These are phyloP conservation scores for Heterohyrax brucei DNA, from an alignment of 2,797 vertebrate genomes.

Conservation along the genomic window DNA sequence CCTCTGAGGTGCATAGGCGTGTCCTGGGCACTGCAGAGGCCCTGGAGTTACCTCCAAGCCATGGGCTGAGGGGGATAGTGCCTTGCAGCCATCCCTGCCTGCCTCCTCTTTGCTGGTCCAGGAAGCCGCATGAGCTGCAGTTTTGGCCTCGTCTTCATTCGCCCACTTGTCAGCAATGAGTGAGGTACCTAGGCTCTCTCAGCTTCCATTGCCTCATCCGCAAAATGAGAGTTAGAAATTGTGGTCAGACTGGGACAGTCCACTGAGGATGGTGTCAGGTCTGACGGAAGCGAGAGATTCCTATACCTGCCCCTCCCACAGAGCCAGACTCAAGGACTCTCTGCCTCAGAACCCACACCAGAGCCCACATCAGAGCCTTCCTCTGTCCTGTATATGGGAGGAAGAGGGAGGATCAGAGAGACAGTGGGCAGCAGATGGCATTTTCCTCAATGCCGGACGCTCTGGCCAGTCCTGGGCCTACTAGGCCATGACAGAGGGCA, in stretches of 20 bases:
- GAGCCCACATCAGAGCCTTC: neutral
- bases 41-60: neutral
- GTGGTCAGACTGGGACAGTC: accelerated
- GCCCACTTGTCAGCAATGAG: neutral
- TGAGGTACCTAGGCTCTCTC: neutral
- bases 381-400: neutral
- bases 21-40: neutral
- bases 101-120: neutral
- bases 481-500: neutral
- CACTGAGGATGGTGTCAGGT: neutral
- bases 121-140: neutral
- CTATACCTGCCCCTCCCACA: accelerated
- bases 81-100: neutral
- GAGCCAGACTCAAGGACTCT: neutral
- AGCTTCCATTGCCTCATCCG: neutral
- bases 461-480: neutral
- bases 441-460: neutral
- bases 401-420: neutral
- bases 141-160: neutral
- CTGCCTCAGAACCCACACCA: neutral
- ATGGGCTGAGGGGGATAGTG: too few species aligned
- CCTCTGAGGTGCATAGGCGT: neutral
- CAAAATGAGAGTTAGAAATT: neutral
- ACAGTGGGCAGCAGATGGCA: neutral
- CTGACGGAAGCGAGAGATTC: neutral